Conservation (phyloP, 2,888 invertebrate genomes). For the Lasioglossum pauxillum region DNA sequence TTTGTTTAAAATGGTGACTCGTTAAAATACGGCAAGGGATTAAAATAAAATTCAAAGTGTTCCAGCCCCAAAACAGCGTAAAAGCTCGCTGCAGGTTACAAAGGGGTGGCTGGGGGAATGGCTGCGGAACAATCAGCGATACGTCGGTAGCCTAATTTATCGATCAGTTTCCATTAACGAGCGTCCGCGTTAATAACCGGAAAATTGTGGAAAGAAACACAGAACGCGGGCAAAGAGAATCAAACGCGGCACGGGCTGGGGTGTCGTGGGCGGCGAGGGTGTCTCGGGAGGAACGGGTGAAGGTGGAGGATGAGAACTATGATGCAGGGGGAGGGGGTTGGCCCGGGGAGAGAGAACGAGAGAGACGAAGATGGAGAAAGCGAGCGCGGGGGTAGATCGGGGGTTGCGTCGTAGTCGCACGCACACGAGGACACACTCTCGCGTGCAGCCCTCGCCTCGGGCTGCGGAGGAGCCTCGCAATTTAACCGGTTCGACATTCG, state of each 20-base stretch:
- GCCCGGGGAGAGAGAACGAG: neutral
- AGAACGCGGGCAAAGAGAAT: constrained; percentile 56
- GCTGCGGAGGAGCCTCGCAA: constrained; percentile 75
- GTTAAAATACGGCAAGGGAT: too few relatives aligned
- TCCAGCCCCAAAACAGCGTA: neutral
- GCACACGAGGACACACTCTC: constrained; percentile 70
- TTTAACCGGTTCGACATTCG: constrained; percentile 76
- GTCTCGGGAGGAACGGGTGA: constrained; percentile 25
- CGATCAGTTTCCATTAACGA: constrained; percentile 53
- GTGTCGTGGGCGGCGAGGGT: constrained; percentile 41
- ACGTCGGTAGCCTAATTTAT: constrained; percentile 37
- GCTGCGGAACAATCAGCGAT: neutral
- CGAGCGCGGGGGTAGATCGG: constrained; percentile 12
- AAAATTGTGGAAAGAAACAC: constrained; percentile 59
- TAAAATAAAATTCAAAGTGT: neutral
- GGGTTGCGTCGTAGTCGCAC: constrained; percentile 66
- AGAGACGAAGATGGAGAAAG: neutral
- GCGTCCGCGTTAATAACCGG: constrained; percentile 63
- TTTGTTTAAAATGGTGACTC: too few relatives aligned
- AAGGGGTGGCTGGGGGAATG: neutral
- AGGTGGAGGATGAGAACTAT: constrained; percentile 29
- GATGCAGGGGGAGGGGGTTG: constrained; percentile 10
- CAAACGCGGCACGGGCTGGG: constrained; percentile 43
- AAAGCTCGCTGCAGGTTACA: neutral
- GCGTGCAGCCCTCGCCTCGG: constrained; percentile 73